Base-by-base conservation (phyloP, 2,797 vertebrate genomes). In the Ciconia nigra region DNA sequence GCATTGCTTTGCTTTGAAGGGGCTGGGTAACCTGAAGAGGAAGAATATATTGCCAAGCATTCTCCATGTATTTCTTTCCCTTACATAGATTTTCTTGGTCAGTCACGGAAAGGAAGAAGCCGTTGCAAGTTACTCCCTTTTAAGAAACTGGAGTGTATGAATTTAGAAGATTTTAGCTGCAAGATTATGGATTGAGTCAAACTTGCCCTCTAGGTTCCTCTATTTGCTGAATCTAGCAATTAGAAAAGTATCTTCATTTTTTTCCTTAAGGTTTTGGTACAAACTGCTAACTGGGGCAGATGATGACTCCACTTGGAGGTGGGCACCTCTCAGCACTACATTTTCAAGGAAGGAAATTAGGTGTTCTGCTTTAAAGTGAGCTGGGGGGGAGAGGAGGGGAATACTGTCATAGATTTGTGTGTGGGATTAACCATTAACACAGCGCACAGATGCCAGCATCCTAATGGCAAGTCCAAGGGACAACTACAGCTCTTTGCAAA, bases 231-330 rank as follows among this genome's bases (percentile, higher is more conserved):
- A 86, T 67, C 65, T 69, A 77, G 61, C 58, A 46, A 92, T 73
- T 80, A 87, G 42, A 87, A 90, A 73, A 72, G 9, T 31, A 47
- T 70, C 61, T 44, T 55, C 9, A 10, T 76, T 73, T 72, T 78
- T 87, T 59, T 29, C 57, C 63, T 57, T 62, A 62, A 92, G 74
- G 84, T 46, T 91, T 86, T 35, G 72, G 29, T n/a, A 79, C 35
- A 90, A 93, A 63, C 63, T 62, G 11, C 78, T 92, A 71, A 93
- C 47, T 91, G 83, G 87, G 91, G 57, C 87, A 84, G 37, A 93
- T 5, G 61, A 87, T 83, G 82, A 69, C 59, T 67, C 31, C 22
- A 44, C 51, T 59, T 84, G 85, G 62, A 74, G 18, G 55, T 67
- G 57, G 71, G 29, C 41, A 51, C n/a, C 41, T 85, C 61, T 73